Evolutionary conservation across 2,113 vertebrate genomes (phyloP), one percentile per base, ranked within the genome.

Genomic region (Sinosuthora webbiana): DNA sequence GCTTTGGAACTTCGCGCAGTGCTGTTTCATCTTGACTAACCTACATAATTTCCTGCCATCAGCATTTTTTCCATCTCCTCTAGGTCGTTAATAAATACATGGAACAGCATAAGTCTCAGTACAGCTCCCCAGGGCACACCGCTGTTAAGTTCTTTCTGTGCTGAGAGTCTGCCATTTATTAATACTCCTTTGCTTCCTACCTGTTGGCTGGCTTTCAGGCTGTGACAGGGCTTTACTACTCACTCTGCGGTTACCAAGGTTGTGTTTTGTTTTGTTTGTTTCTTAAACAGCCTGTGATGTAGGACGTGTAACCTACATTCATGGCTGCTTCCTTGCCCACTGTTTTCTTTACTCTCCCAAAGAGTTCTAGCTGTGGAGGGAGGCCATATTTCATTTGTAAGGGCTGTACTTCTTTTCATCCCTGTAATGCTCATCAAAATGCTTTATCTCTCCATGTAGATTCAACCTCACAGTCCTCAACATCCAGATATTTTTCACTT

Each of bases 11-110:
- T 45, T 63, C 5, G 35, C 55, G 59, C 21, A 81, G 22, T 83
- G 71, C 88, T 89, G 79, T 93, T 95, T 96, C 91, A 65, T 97
- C 90, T 86, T 87, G 82, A 76, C 47, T 94, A 95, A 83, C 90
- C 85, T 96, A 92, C 76, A 92, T 94, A 90, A 93, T 94, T 90
- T 93, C 79, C 91, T 94, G 71, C 84, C 87, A 78, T 95, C 94
- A 96, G 93, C 93, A 12, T 86, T 95, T 97, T 93, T 93, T 76
- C 92, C 37, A 0, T 94, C 82, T 93, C 67, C 63, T 95, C 63
- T 65, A 88, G 81, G 75, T 83, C 67, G 41, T 95, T 96, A 94
- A 85, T 93, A 95, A 95, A 86, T 88, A 91, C 57, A 50, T 22
- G 83, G 90, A 91, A 30, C 63, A 88, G 57, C 23, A 21, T 62